phyloP scores from a whole-genome alignment of 1,140 invertebrate species.

The Monomorium pharaonis region DNA sequence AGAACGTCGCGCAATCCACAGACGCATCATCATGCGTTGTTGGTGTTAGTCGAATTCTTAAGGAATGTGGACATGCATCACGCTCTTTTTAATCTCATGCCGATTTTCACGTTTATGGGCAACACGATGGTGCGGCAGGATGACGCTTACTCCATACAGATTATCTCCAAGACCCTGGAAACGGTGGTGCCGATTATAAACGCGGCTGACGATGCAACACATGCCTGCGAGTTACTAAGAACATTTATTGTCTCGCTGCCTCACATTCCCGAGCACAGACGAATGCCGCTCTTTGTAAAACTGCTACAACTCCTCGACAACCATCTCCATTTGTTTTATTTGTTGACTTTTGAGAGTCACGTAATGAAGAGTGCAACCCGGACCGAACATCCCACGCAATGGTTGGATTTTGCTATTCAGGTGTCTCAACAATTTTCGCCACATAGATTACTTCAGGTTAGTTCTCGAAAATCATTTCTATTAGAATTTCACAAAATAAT shows the following conservation, averaged over 20 bases:
- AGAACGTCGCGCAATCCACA: conserved; percentile 95
- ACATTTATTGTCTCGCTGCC: conserved; percentile 95
- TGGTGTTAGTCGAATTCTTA: conserved; percentile 87
- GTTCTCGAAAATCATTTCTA: not conserved
- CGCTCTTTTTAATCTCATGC: conserved; percentile 96
- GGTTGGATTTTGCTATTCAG: conserved; percentile 90
- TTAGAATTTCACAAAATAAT: not conserved
- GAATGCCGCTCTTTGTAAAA: conserved; percentile 92
- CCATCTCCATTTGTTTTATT: conserved; percentile 92
- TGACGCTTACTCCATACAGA: conserved; percentile 97
- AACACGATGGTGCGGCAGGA: conserved; percentile 95
- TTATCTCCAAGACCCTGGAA: conserved; percentile 95
- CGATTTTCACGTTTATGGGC: conserved; percentile 98
- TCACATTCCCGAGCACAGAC: conserved; percentile 95
- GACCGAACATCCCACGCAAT: conserved; percentile 78
- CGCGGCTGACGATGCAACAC: conserved; percentile 83
- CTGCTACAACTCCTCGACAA: conserved; percentile 90
- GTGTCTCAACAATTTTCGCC: conserved; percentile 89
- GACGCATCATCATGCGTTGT: conserved; percentile 96
- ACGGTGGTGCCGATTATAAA: conserved; percentile 95
- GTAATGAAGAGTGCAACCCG: conserved; percentile 79
- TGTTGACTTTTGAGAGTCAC: conserved; percentile 89
- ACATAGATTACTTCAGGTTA: conserved; percentile 85
- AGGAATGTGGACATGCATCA: conserved; percentile 90
- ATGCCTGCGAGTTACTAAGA: conserved; percentile 89